phyloP scores from a whole-genome alignment of 2,797 vertebrate species.

The Spizella passerina region DNA sequence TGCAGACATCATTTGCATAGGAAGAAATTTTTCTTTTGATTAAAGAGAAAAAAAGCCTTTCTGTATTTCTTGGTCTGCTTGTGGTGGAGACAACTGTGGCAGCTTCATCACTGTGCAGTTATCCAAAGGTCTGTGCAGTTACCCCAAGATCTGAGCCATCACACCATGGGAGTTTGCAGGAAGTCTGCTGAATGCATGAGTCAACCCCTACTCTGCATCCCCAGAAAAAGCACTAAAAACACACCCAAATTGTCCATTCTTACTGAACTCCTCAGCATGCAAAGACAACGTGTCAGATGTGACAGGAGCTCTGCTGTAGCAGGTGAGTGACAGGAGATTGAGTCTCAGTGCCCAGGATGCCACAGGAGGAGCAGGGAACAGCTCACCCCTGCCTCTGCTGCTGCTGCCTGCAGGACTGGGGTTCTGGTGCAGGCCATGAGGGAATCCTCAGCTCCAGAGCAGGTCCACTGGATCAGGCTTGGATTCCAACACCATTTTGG shows the following conservation, averaged over 20 bases:
- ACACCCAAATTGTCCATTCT: background rate
- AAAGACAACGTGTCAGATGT: background rate
- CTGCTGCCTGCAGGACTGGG: background rate
- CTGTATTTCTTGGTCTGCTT: background rate
- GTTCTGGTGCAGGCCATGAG: rapidly evolving
- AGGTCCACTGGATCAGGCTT: background rate
- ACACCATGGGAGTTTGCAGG: background rate
- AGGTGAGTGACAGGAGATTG: background rate
- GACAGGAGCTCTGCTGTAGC: background rate
- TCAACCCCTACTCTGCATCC: background rate
- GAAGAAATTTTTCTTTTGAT: constrained; percentile 43
- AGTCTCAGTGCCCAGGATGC: background rate
- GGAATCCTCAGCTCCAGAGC: background rate
- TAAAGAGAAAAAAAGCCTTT: background rate
- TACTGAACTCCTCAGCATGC: background rate
- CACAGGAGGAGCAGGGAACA: background rate
- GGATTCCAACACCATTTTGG: background rate
- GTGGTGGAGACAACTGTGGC: background rate
- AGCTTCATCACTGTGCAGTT: background rate
- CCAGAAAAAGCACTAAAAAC: background rate
- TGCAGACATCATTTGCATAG: constrained; percentile 46
- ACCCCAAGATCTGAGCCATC: background rate
- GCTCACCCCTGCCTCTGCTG: background rate
- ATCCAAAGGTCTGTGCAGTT: background rate
- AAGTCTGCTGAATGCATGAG: background rate